These are phyloP conservation scores for Tragopan temminckii DNA, from an alignment of 2,797 vertebrate genomes.

Conservation along the genomic window DNA sequence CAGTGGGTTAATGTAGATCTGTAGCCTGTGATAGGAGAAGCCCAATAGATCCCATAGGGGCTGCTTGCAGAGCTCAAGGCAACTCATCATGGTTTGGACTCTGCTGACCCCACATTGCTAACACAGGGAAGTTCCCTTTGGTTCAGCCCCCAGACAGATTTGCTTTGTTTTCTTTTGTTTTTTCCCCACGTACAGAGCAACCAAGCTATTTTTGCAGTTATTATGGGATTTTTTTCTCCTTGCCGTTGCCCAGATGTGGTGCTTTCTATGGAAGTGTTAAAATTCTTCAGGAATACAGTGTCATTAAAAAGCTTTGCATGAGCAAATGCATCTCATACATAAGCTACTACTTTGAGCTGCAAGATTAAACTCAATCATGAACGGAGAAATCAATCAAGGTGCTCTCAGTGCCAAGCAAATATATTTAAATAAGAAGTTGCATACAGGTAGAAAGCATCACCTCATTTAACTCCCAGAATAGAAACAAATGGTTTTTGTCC, in stretches of 20 bases:
- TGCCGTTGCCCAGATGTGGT: neutral
- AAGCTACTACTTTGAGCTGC: neutral
- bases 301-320: neutral
- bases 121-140: neutral
- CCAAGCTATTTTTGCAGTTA: neutral
- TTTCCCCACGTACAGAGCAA: neutral
- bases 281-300: neutral
- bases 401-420: neutral
- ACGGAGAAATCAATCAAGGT: neutral
- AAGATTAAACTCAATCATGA: constrained; percentile 2
- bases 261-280: neutral
- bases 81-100: neutral
- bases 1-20: too few relatives aligned
- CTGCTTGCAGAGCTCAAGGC: neutral
- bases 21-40: neutral
- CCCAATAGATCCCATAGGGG: rapidly evolving
- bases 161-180: neutral
- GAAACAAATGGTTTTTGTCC: neutral
- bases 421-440: neutral
- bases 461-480: neutral
- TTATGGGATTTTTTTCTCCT: neutral
- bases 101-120: neutral
- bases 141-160: neutral
- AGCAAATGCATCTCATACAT: neutral
- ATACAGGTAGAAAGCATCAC: neutral